Base-by-base conservation (phyloP, 2,113 vertebrate genomes). In the Alouatta palliata region DNA sequence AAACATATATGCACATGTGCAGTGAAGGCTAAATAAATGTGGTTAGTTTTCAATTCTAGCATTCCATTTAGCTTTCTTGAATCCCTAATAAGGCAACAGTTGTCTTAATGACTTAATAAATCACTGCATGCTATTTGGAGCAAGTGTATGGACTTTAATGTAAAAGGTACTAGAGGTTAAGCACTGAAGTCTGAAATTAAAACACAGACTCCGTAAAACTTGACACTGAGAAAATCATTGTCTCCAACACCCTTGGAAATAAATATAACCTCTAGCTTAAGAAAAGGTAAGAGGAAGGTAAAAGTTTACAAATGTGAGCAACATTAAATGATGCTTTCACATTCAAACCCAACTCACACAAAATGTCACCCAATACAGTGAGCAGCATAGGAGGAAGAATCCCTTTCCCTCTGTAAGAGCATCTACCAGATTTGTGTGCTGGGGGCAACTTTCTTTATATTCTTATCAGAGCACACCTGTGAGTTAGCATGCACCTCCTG, bases 21-120 rank as follows among this genome's bases (percentile, higher is more conserved):
- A 91, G 35, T 66, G 91, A 95, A 86, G 95, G 66, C 45, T 82
- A 88, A 96, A 94, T 93, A 89, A 94, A 97, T 70, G n/a, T 75
- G 64, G 49, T 90, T 90, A n/a, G 71, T 92, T 82, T 97, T 89
- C 58, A 81, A 45, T 90, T 92, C 52, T 40, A 95, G 45, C 73
- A 96, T 95, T 91, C 77, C 47, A 75, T 86, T 96, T 45, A 79
- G 75, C 66, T 88, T 87, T 96, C 82, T 76, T 70, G 13, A 47
- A 80, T 86, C 75, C 64, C 54, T 85, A 96, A 95, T 86, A 97
- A 98, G 95, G 88, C 85, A 97, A 91, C 4, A 70, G 87, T 89
- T 94, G 66, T 77, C 40, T 89, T 84, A 97, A 97, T 95, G 96
- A 94, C 79, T 97, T 87, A 85, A 45, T 96, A 94, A 89, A 96